Percentiles rank a stretch among this genome's conserved stretches.
Evolutionary conservation across 2,888 invertebrate genomes (phyloP).

Genomic region (Pristionchus entomophagus): DNA sequence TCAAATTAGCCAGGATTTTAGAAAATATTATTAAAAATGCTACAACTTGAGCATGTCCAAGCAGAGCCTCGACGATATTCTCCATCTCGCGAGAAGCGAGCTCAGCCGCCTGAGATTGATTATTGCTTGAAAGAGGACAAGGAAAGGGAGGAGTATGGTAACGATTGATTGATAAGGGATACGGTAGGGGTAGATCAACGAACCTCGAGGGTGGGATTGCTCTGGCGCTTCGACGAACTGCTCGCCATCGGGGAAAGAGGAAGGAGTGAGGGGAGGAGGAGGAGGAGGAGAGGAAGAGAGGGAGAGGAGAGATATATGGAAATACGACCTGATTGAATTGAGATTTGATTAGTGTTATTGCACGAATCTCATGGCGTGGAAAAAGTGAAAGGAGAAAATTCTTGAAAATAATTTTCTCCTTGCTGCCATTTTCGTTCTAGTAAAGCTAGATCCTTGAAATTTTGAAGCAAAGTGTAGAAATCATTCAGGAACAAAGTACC

Average conservation of each 20-base stretch:
- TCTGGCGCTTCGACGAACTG: not conserved
- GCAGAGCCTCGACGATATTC: not conserved
- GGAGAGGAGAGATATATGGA: not conserved
- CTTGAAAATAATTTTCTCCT: too few species aligned
- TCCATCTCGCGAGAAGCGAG: constrained; percentile 4
- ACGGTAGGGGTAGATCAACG: too few species aligned
- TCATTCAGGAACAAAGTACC: too few species aligned
- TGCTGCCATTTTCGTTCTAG: too few species aligned
- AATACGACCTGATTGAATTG: too few species aligned
- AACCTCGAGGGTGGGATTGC: not conserved
- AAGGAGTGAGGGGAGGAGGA: not conserved
- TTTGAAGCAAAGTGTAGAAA: too few species aligned
- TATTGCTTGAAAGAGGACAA: not conserved
- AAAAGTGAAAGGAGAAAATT: too few species aligned
- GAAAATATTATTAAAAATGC: not conserved
- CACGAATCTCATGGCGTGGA: too few species aligned
- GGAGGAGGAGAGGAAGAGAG: not conserved
- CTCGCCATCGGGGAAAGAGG: not conserved
- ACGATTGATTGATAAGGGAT: not conserved
- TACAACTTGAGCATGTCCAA: not conserved
- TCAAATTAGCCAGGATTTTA: not conserved
- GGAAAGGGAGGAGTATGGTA: not conserved
- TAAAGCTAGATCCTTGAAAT: too few species aligned
- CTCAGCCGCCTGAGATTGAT: not conserved
- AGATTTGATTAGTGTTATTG: too few species aligned